Evolutionary conservation across 1,140 invertebrate species (phyloP), one percentile per base, ranked within the genome.

Genomic region (Drosophila subpulchrella): DNA sequence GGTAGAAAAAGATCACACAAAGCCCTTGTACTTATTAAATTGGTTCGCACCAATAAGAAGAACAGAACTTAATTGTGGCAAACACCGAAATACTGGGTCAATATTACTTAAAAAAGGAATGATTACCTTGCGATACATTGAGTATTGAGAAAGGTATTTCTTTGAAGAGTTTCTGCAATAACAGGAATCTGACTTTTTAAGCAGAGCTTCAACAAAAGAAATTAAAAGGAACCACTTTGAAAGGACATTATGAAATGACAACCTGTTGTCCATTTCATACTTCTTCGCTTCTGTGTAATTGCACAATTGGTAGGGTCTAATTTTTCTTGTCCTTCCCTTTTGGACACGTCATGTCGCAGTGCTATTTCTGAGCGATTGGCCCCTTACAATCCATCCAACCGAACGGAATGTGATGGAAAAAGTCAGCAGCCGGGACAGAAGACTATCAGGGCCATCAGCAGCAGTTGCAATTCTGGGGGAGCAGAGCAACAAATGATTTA

Each of bases 401-500:
- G 32, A 67, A 65, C 27, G 46, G 15, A 63, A 83, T 60, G 60
- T 42, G 24, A 73, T 76, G 81, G 54, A 85, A 72, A 68, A 60
- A 73, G 50, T 36, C 20, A 30, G 57, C 39, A 61, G 30, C 50
- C 34, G 54, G 56, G 56, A 39, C 46, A 32, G 13, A 38, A 54
- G 50, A 30, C 41, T 15, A 39, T 57, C 51, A 41, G 36, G 41
- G 48, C 70, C 68, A 79, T 79, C 60, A 83, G 50, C 42, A 61
- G 65, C 63, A 59, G 66, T 63, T 75, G 76, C 76, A 75, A 48
- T 55, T 62, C 51, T 39, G 58, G 42, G 73, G 55, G 48, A 75
- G 46, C 65, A 77, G 75, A 81, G 75, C 75, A 88, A 76, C 79
- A 88, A 83, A 86, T 88, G 83, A 86, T 88, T 88, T 86, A 79